Percentiles rank a stretch among this genome's conserved stretches.
Evolutionary conservation across 1,140 invertebrate species (phyloP).

Genomic region (Doryteuthis pealeii): DNA sequence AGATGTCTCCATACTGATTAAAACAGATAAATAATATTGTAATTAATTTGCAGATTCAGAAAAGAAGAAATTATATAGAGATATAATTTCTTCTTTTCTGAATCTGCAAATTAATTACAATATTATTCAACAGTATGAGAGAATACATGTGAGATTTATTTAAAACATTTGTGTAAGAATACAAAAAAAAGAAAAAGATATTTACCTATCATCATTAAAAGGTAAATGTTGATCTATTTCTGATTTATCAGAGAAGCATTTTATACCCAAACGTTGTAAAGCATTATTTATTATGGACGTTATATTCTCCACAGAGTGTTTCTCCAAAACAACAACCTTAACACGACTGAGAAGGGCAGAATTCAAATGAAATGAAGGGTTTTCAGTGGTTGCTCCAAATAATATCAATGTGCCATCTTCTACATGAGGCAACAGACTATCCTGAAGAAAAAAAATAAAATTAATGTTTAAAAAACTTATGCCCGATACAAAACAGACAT

Average conservation of each 20-base stretch:
- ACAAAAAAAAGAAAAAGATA: no score
- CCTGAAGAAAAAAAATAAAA: constrained; percentile 52
- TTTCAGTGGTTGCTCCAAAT: constrained; percentile 85
- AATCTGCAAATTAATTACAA: no score
- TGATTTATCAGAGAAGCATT: constrained; percentile 13
- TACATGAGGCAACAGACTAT: constrained; percentile 77
- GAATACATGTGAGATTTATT: no score
- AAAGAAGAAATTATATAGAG: no score
- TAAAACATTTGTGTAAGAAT: no score
- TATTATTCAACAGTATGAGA: no score
- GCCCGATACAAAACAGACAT: no score
- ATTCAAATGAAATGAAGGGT: constrained; percentile 83
- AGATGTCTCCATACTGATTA: no score
- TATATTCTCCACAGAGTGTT: constrained; percentile 68
- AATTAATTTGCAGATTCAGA: no score
- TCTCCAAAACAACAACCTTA: constrained; percentile 73
- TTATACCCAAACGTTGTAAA: constrained; percentile 44
- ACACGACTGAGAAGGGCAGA: constrained; percentile 74
- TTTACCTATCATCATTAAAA: constrained; percentile 34
- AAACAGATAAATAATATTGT: no score
- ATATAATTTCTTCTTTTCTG: no score
- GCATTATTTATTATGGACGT: constrained; percentile 69
- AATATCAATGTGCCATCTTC: constrained; percentile 80
- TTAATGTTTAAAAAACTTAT: no score
- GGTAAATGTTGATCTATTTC: constrained; percentile 24